Conservation (phyloP, 1,140 invertebrate genomes). For the Brachionus koreanus region DNA sequence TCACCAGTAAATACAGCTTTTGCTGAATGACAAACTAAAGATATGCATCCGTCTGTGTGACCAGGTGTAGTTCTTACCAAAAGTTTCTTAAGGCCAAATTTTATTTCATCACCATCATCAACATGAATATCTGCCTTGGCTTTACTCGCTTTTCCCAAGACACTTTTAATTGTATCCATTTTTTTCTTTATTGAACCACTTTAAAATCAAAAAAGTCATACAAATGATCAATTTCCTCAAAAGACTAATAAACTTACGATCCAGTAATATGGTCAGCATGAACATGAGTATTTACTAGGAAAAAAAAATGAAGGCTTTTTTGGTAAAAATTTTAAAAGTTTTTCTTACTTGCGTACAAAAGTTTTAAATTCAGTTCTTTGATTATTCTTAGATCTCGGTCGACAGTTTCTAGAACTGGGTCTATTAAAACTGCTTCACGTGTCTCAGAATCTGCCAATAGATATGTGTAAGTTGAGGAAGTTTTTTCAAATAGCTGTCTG, state of each 20-base stretch:
- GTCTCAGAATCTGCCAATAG: slow-evolving; percentile 74
- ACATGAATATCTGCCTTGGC: slow-evolving; percentile 80
- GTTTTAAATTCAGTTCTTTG: slow-evolving; percentile 60
- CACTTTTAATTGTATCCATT: not conserved
- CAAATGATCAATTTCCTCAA: not conserved
- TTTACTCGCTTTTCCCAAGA: slow-evolving; percentile 63
- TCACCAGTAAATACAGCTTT: slow-evolving; percentile 90
- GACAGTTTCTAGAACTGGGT: slow-evolving; percentile 81
- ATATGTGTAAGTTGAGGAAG: slow-evolving; percentile 91
- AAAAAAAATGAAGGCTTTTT: slow-evolving; percentile 51
- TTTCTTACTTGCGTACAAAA: slow-evolving; percentile 77
- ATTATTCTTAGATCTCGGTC: slow-evolving; percentile 57
- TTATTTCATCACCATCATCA: slow-evolving; percentile 66
- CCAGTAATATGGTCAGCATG: slow-evolving; percentile 98
- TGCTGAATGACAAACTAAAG: slow-evolving; percentile 68
- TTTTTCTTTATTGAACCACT: slow-evolving; percentile 19
- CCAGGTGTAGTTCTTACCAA: slow-evolving; percentile 71
- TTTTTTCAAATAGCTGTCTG: slow-evolving; percentile 79
- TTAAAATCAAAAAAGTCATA: not conserved
- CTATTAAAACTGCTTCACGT: slow-evolving; percentile 83
- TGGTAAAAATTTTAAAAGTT: slow-evolving; percentile 32
- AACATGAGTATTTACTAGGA: slow-evolving; percentile 86
- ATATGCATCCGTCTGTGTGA: slow-evolving; percentile 85
- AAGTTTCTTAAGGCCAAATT: slow-evolving; percentile 65
- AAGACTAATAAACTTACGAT: slow-evolving; percentile 50